Conservation (phyloP, 2,113 vertebrate species). For the Saguinus midas region DNA sequence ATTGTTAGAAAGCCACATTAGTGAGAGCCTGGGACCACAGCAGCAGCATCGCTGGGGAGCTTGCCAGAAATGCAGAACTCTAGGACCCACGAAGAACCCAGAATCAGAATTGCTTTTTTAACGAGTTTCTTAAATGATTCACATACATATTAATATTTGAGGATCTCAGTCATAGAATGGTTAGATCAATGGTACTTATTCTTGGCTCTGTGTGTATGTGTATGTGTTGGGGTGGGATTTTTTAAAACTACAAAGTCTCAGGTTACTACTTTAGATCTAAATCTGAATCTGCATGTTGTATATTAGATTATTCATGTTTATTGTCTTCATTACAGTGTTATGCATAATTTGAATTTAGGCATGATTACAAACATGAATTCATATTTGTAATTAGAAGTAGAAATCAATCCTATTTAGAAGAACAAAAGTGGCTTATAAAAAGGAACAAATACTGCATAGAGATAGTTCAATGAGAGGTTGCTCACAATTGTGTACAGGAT, state of each 20-base stretch:
- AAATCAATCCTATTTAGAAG: background rate
- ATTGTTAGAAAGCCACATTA: background rate
- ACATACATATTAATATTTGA: background rate
- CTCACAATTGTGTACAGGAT: background rate
- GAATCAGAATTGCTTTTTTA: background rate
- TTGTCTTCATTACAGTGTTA: background rate
- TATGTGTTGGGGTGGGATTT: background rate
- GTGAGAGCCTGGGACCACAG: background rate
- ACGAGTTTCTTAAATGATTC: background rate
- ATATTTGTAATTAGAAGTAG: background rate
- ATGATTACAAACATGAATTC: background rate
- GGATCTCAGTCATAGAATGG: background rate
- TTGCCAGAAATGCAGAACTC: background rate
- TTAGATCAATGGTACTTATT: background rate
- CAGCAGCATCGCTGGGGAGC: too few relatives aligned
- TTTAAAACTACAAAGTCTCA: background rate
- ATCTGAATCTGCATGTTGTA: background rate
- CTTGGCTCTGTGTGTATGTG: fast-evolving
- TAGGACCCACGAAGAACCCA: background rate
- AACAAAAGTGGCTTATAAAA: background rate
- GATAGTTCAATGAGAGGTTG: background rate
- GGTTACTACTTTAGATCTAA: background rate
- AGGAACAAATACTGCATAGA: background rate
- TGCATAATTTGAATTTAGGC: background rate
- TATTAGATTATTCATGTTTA: background rate